Evolutionary conservation across 1,140 invertebrate genomes (phyloP).

Genomic region (Melitaea cinxia): DNA sequence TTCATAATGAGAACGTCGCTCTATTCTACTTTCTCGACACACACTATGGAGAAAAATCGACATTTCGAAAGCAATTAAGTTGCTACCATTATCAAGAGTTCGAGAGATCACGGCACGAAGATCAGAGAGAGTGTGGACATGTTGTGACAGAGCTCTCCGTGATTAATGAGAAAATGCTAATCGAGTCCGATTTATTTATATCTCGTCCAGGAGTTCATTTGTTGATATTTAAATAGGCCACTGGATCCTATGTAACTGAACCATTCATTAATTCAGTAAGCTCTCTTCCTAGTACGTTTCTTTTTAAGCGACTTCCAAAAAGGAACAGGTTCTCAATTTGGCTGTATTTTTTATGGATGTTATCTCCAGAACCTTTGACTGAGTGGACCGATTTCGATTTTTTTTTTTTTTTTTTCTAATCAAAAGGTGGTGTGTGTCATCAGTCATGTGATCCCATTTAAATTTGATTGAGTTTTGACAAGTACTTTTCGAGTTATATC

Average conservation of each 20-base stretch:
- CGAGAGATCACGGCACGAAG: constrained; percentile 49
- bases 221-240: constrained; percentile 63
- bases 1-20: no score
- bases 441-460: no score
- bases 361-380: no score
- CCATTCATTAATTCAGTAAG: background rate
- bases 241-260: constrained; percentile 36
- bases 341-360: no score
- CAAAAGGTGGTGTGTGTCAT: no score
- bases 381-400: no score
- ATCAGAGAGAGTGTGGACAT: constrained; percentile 62
- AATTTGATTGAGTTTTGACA: no score
- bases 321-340: no score
- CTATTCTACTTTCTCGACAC: background rate
- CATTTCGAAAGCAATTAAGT: constrained; percentile 60
- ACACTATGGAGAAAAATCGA: constrained; percentile 6
- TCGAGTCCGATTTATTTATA: constrained; percentile 67
- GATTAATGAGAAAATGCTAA: constrained; percentile 69
- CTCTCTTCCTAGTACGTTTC: background rate
- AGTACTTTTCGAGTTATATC: no score
- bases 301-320: no score
- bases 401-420: no score
- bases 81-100: constrained; percentile 35
- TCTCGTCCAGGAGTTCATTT: constrained; percentile 49
- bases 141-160: constrained; percentile 64